These are phyloP conservation scores for Coregonus suidteri DNA, from an alignment of 2,797 vertebrate genomes.

Conservation along the genomic window DNA sequence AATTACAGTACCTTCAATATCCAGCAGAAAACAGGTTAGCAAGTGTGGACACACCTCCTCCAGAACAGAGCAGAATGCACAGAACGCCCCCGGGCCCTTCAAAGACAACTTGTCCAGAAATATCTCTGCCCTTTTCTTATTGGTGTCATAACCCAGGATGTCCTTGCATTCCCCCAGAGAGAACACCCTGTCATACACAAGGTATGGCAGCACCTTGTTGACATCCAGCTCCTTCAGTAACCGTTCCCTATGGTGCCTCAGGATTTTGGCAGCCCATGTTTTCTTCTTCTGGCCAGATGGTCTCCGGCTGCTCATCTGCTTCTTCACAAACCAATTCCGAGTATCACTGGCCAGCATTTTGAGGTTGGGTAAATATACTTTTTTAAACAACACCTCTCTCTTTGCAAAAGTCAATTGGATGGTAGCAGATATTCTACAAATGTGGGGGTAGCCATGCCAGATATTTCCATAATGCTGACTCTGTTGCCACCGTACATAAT, in stretches of 20 bases:
- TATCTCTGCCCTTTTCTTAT: constrained; percentile 63
- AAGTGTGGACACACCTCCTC: constrained; percentile 80
- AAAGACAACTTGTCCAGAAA: constrained; percentile 76
- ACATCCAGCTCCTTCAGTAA: constrained; percentile 73
- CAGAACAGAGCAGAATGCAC: constrained; percentile 76
- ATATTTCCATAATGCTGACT: constrained; percentile 4
- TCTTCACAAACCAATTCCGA: constrained; percentile 71
- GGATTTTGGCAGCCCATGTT: constrained; percentile 67
- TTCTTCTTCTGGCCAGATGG: constrained; percentile 57
- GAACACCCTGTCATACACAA: constrained; percentile 77
- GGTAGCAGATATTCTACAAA: neutral
- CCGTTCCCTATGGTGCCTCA: constrained; percentile 69
- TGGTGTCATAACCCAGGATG: constrained; percentile 68
- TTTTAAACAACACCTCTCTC: neutral
- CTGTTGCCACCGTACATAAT: constrained; percentile 48
- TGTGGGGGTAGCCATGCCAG: neutral
- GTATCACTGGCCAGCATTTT: constrained; percentile 73
- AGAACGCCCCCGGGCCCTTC: constrained; percentile 78
- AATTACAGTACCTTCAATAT: constrained; percentile 78
- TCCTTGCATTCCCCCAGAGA: constrained; percentile 79
- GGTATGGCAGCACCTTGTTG: constrained; percentile 73
- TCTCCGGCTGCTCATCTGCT: constrained; percentile 53
- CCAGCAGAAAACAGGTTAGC: constrained; percentile 77
- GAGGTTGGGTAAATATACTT: constrained; percentile 5
- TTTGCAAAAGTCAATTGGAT: neutral